A percentile compares a stretch with the other conserved stretches of the same genome.
Evolutionary conservation across 2,888 invertebrate genomes (phyloP).

Genomic region (Synergus itoensis): DNA sequence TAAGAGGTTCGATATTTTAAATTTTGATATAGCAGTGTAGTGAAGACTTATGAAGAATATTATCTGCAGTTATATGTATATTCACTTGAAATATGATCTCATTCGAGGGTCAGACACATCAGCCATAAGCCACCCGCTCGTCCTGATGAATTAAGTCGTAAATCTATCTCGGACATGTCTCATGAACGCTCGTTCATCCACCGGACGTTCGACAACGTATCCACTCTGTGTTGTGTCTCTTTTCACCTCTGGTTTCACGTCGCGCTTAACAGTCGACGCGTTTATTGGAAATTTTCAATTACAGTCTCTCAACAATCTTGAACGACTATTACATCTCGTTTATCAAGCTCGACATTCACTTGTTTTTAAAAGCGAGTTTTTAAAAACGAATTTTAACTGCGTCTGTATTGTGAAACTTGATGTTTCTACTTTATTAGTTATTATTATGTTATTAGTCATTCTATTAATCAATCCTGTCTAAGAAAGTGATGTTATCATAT

Average conservation of each 20-base stretch:
- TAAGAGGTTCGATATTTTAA: neutral
- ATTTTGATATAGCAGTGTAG: neutral
- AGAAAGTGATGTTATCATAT: too few species aligned
- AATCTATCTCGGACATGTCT: slow-evolving; percentile 32
- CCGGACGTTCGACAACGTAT: slow-evolving; percentile 23
- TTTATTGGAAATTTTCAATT: slow-evolving; percentile 40
- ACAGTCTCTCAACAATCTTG: neutral
- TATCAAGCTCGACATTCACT: slow-evolving; percentile 16
- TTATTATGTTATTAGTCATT: neutral
- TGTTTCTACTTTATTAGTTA: too few species aligned
- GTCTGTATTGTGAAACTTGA: neutral
- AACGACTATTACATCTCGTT: slow-evolving; percentile 25
- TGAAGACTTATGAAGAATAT: neutral
- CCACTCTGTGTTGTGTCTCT: neutral
- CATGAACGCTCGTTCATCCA: slow-evolving; percentile 39
- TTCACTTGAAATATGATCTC: slow-evolving; percentile 26
- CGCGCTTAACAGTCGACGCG: neutral
- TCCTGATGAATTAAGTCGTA: slow-evolving; percentile 33
- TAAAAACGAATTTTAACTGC: neutral
- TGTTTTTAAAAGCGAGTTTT: neutral
- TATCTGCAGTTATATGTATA: neutral
- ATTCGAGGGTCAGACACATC: slow-evolving; percentile 16
- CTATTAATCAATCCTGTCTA: neutral
- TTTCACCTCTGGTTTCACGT: neutral
- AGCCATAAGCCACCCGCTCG: slow-evolving; percentile 19